Evolutionary conservation across 2,888 invertebrate species (phyloP).

Genomic region (Epirrita christyi): DNA sequence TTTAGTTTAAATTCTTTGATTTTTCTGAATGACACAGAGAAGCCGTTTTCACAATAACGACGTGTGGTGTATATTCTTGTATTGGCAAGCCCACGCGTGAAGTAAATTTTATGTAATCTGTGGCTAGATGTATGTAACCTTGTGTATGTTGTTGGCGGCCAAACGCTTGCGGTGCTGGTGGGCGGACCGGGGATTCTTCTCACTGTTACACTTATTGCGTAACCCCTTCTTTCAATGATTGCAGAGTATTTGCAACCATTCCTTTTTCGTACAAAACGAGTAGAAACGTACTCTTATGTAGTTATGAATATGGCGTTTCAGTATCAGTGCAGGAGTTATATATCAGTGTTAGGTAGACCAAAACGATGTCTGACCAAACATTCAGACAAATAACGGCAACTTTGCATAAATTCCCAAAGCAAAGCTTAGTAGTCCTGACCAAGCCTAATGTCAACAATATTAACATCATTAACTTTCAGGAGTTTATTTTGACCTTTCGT

Average conservation of each 20-base stretch:
- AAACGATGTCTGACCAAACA: no score
- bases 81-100: slow-evolving; percentile 65
- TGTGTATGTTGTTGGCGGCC: slow-evolving; percentile 67
- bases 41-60: slow-evolving; percentile 39
- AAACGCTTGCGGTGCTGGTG: slow-evolving; percentile 63
- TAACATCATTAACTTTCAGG: slow-evolving; percentile 26
- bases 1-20: slow-evolving; percentile 1
- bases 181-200: slow-evolving; percentile 66
- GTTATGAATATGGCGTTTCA: not conserved
- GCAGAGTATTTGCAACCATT: slow-evolving; percentile 25
- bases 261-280: not conserved
- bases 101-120: slow-evolving; percentile 31
- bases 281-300: not conserved
- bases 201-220: slow-evolving; percentile 66
- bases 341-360: not conserved
- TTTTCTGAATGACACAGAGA: slow-evolving; percentile 22
- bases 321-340: no score
- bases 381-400: not conserved
- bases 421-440: slow-evolving; percentile 13
- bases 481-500: slow-evolving; percentile 34
- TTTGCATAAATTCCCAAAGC: not conserved
- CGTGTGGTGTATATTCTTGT: slow-evolving; percentile 40
- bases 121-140: slow-evolving; percentile 63
- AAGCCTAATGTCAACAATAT: slow-evolving; percentile 19
- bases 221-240: slow-evolving; percentile 56